Evolutionary conservation across 2,888 invertebrate genomes (phyloP).

Genomic region (Ennomos fuscantarius): DNA sequence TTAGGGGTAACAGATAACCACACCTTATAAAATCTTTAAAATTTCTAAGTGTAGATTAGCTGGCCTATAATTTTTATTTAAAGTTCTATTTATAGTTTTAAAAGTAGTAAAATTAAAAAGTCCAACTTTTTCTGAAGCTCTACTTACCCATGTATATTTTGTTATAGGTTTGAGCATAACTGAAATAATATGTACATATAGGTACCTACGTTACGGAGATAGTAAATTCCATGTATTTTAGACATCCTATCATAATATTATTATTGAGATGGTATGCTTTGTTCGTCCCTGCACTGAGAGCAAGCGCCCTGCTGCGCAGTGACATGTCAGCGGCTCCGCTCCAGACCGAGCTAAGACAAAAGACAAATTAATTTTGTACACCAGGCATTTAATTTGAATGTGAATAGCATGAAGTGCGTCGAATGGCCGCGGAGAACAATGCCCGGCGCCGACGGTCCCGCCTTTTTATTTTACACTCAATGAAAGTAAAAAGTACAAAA

Average conservation of each 20-base stretch:
- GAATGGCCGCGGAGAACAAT: conserved; percentile 83
- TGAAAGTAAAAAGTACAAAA: conserved; percentile 81
- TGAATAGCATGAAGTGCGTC: conserved; percentile 85
- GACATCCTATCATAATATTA: neutral
- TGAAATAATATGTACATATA: no score
- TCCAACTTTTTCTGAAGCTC: no score
- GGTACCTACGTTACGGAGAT: neutral
- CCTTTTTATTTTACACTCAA: conserved; percentile 79
- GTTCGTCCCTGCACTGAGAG: conserved; percentile 25
- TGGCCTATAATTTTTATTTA: no score
- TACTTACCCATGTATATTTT: no score
- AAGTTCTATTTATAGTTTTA: no score
- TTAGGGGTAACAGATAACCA: no score
- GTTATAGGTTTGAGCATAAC: no score
- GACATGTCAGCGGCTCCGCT: conserved; percentile 70
- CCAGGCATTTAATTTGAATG: conserved; percentile 85
- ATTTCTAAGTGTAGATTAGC: no score
- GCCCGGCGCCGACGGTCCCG: conserved; percentile 79
- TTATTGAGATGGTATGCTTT: conserved; percentile 16
- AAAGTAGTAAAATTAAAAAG: no score
- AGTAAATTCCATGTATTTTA: neutral
- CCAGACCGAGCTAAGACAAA: conserved; percentile 76
- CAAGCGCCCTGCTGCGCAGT: conserved; percentile 71
- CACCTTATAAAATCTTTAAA: no score
- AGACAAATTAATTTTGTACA: conserved; percentile 86